Base-by-base conservation (phyloP, 2,797 vertebrate species). In the Tokudaia muenninki region DNA sequence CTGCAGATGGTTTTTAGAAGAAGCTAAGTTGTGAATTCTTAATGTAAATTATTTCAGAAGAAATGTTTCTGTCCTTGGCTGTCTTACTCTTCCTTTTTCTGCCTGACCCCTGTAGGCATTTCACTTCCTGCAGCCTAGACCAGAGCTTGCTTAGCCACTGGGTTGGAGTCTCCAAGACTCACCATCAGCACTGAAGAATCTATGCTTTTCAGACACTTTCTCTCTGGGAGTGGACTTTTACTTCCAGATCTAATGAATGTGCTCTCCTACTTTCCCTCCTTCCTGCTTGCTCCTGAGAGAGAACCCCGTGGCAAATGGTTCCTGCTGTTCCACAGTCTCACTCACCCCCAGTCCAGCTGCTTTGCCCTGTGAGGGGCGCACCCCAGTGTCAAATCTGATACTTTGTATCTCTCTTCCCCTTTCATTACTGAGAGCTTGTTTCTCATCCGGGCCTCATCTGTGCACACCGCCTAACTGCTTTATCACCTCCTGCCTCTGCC, bases 11-110 rank as follows among this genome's bases (percentile, higher is more conserved):
- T 50, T 79, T 77, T 79, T 80, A 63, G 92, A 94, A 94, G 75
- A 95, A 80, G 81, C 87, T 47, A 41, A 41, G 72, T 17, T 87
- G 93, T 80, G 65, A 90, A 59, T 94, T 80, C 72, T 59, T 94
- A 59, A 82, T 57, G n/a, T 77, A 81, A 83, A 93, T 92, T 83
- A 74, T 94, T 91, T 94, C 41, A 57, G 93, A 75, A 91, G 90
- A 84, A 88, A 44, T n/a, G 6, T 79, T 17, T 87, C 79, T 31
- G 16, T 47, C 41, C 13, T 87, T 77, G 24, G 50, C n/a, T 21
- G 44, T 67, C 63, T 88, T 57, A 83, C 34, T 52, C 17, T 91
- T 79, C 52, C 8, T 34, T 55, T 37, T 59, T 63, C 63, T 61
- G 63, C 70, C 13, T 11, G 41, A 12, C 41, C 22, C 16, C 31